These are phyloP conservation scores for Isurus oxyrinchus DNA, from an alignment of 2,113 vertebrate genomes.

Conservation along the genomic window DNA sequence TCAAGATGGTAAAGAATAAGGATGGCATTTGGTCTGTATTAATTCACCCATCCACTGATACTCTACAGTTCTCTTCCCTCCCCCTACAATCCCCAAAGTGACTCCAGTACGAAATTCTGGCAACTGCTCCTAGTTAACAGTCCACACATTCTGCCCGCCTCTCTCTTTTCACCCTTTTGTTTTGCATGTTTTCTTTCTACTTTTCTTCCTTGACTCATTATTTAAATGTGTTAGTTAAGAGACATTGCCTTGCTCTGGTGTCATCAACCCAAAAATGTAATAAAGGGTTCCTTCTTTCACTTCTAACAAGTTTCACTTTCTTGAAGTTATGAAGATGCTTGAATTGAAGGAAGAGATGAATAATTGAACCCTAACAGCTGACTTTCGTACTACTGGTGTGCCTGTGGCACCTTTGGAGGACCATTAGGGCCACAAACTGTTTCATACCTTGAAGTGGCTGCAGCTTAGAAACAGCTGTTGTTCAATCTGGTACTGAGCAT, in stretches of 20 bases:
- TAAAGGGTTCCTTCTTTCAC: background rate
- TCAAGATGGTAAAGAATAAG: background rate
- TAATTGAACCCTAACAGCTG: background rate
- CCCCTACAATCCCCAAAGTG: background rate
- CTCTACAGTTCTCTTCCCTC: background rate
- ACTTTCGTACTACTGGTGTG: background rate
- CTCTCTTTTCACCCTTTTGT: background rate
- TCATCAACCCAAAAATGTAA: background rate
- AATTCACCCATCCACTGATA: background rate
- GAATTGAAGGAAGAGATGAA: background rate
- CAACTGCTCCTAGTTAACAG: background rate
- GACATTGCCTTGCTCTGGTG: background rate
- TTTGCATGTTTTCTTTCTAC: background rate
- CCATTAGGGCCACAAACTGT: background rate
- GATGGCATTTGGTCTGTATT: background rate
- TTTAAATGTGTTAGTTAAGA: background rate
- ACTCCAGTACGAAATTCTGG: background rate
- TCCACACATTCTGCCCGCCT: background rate
- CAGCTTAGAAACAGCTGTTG: background rate
- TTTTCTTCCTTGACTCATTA: background rate
- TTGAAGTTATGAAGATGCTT: background rate
- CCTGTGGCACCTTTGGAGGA: background rate
- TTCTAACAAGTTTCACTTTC: background rate
- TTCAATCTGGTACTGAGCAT: background rate
- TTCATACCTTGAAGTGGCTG: background rate